Evolutionary conservation across 2,113 vertebrate species (phyloP).

Genomic region (Otus sunia): DNA sequence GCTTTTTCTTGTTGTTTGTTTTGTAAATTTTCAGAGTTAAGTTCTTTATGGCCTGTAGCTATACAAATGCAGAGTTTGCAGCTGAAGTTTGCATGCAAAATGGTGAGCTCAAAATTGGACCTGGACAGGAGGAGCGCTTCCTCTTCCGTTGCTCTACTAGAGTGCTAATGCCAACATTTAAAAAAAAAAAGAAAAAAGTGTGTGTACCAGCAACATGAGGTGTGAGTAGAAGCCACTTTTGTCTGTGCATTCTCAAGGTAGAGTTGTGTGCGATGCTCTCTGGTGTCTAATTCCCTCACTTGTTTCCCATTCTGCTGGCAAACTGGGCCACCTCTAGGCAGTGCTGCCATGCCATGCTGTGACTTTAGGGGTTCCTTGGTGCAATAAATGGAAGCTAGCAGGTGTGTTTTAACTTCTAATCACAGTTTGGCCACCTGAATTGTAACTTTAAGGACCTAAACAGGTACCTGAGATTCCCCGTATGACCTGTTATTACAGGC

Average conservation of each 20-base stretch:
- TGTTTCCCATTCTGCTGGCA: background rate
- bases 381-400: background rate
- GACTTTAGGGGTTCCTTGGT: background rate
- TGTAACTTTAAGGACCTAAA: background rate
- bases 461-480: background rate
- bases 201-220: background rate
- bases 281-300: rapidly evolving
- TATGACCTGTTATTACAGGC: slow-evolving; percentile 61
- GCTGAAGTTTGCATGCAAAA: background rate
- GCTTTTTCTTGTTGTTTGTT: background rate
- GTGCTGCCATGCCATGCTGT: rapidly evolving
- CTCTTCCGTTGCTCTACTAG: background rate
- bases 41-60: background rate
- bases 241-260: rapidly evolving
- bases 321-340: background rate
- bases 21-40: background rate
- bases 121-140: background rate
- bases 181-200: background rate
- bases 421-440: background rate
- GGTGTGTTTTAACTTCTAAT: background rate
- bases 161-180: background rate
- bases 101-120: background rate
- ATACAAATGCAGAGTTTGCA: background rate
- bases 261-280: background rate
- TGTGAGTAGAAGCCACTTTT: background rate